Evolutionary conservation across 2,888 invertebrate genomes (phyloP).

Genomic region (Pterostichus niger): DNA sequence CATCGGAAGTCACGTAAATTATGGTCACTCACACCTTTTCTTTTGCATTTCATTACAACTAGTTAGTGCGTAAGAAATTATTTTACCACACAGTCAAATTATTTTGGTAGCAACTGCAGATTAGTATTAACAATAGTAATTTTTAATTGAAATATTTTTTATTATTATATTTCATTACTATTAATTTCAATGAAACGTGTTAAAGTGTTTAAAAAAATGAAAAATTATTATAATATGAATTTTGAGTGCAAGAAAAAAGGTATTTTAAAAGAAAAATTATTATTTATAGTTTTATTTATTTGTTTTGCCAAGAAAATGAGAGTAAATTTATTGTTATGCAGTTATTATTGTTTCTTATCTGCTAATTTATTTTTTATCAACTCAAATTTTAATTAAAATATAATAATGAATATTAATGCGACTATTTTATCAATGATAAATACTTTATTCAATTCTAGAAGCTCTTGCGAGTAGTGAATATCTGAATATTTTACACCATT

Average conservation of each 20-base stretch:
- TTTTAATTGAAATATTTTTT: neutral
- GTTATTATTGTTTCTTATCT: constrained; percentile 13
- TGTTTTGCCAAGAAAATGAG: neutral
- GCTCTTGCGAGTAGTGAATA: constrained; percentile 70
- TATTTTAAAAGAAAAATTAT: neutral
- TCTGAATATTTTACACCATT: constrained; percentile 68
- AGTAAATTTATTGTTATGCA: neutral
- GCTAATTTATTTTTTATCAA: constrained; percentile 19
- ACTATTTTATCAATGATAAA: constrained; percentile 10
- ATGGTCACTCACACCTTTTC: constrained; percentile 40
- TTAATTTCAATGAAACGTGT: constrained; percentile 24
- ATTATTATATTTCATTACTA: neutral
- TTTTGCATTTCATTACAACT: constrained; percentile 9
- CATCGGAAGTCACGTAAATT: constrained; percentile 53
- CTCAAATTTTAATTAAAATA: constrained; percentile 3
- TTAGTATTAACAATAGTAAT: neutral
- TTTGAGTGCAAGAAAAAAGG: constrained; percentile 51
- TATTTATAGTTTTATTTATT: neutral
- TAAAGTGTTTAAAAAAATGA: constrained; percentile 52
- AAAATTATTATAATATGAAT: constrained; percentile 58
- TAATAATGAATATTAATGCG: neutral
- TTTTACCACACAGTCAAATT: neutral
- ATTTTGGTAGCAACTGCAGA: neutral
- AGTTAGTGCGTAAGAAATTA: constrained; percentile 10
- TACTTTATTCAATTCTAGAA: constrained; percentile 67